These are phyloP conservation scores for Drosophila ohnishii DNA, from an alignment of 1,140 invertebrate species.

Conservation along the genomic window DNA sequence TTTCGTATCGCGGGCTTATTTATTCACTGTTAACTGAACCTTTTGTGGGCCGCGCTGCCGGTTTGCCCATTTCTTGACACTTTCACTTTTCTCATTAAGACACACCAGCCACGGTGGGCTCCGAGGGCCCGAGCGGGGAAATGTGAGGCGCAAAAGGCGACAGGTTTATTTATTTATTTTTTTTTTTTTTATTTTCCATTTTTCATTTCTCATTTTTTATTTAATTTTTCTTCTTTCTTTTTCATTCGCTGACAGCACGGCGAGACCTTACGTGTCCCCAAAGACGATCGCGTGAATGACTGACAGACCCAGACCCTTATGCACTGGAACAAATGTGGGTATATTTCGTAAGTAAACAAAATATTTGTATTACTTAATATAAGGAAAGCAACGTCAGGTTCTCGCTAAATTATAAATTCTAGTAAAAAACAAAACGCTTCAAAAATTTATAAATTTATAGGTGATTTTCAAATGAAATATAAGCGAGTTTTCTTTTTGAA, in stretches of 20 bases:
- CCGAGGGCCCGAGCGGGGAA: conserved; percentile 21
- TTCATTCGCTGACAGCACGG: conserved; percentile 36
- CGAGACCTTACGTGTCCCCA: conserved; percentile 41
- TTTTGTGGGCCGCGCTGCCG: conserved; percentile 27
- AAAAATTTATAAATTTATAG: not conserved
- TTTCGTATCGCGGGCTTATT: conserved; percentile 62
- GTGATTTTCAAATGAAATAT: not conserved
- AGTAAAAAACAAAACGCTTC: not conserved
- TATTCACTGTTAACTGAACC: conserved; percentile 67
- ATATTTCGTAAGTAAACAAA: not conserved
- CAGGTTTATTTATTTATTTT: conserved; percentile 43
- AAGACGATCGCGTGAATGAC: conserved; percentile 30
- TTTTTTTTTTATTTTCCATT: conserved; percentile 8
- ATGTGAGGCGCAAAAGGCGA: conserved; percentile 47
- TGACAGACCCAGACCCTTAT: conserved; percentile 25
- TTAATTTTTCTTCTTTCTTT: conserved; percentile 6
- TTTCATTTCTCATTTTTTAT: conserved; percentile 19
- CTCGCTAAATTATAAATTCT: not conserved
- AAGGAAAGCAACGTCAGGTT: too few relatives aligned
- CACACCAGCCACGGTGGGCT: conserved; percentile 45
- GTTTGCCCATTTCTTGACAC: conserved; percentile 71
- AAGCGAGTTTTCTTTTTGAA: not conserved
- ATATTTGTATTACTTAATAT: too few relatives aligned
- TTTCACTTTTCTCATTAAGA: conserved; percentile 80
- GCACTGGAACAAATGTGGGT: not conserved